Percentiles rank a stretch among this genome's conserved stretches.
These are phyloP conservation scores for Tapirus indicus DNA, from an alignment of 2,797 vertebrate species.

Conservation along the genomic window DNA sequence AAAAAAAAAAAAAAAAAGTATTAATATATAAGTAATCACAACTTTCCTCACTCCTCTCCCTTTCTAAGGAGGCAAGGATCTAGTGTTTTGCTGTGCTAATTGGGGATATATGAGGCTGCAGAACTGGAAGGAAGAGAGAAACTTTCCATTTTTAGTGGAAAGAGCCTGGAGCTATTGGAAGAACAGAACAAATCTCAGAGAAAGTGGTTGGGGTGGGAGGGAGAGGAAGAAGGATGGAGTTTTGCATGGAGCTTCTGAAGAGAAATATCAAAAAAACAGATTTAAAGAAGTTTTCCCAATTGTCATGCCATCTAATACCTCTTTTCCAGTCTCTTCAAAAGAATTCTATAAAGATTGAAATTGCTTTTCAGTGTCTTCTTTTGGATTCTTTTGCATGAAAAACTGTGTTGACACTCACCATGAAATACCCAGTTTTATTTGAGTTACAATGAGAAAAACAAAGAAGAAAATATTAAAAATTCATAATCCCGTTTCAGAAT, in stretches of 20 bases:
- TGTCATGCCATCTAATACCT: background rate
- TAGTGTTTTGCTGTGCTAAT: background rate
- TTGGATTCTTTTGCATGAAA: background rate
- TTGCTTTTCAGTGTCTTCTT: background rate
- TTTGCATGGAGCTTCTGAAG: background rate
- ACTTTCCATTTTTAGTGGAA: background rate
- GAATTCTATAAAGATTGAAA: background rate
- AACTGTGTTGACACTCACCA: background rate
- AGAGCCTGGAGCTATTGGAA: background rate
- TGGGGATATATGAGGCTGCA: background rate
- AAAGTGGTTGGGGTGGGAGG: background rate
- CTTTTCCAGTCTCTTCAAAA: background rate
- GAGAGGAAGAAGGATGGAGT: background rate
- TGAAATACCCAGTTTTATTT: background rate
- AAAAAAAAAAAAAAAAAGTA: background rate
- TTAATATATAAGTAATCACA: background rate
- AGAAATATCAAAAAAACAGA: background rate
- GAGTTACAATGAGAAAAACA: background rate
- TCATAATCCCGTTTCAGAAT: background rate
- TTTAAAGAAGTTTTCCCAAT: background rate
- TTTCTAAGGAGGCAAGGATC: background rate
- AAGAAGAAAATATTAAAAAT: constrained; percentile 17
- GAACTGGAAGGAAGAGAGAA: background rate
- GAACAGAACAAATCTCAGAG: background rate
- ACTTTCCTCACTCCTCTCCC: background rate